phyloP scores from a whole-genome alignment of 2,797 vertebrate species.

The Crocidura indochinensis region DNA sequence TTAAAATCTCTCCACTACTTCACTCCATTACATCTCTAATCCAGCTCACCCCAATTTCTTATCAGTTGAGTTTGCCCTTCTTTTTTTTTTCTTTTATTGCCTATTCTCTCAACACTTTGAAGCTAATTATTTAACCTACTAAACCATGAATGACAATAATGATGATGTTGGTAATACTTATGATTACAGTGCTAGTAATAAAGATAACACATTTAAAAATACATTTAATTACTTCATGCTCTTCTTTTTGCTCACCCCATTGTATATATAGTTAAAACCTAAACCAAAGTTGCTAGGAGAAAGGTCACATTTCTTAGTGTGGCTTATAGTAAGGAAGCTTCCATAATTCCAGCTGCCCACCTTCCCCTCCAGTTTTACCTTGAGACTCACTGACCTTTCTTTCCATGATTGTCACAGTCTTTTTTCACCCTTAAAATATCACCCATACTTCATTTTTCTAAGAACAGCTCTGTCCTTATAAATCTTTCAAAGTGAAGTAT shows the following conservation, averaged over 20 bases:
- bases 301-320: not conserved
- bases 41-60: not conserved
- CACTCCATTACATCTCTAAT: not conserved
- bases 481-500: not conserved
- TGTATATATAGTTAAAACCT: not conserved
- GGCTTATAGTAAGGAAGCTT: not conserved
- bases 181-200: not conserved
- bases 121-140: not conserved
- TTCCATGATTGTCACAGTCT: not conserved
- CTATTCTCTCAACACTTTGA: not conserved
- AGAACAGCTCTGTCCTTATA: not conserved
- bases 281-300: not conserved
- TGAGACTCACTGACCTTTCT: not conserved
- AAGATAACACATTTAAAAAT: not conserved
- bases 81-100: not conserved
- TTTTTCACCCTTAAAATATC: not conserved
- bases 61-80: fast-evolving
- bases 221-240: not conserved
- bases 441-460: not conserved
- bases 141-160: not conserved
- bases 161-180: not conserved
- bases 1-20: fast-evolving
- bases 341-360: no score
- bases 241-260: not conserved
- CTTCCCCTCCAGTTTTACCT: not conserved